These are phyloP conservation scores for Fukomys damarensis DNA, from an alignment of 2,113 vertebrate genomes.

Conservation along the genomic window DNA sequence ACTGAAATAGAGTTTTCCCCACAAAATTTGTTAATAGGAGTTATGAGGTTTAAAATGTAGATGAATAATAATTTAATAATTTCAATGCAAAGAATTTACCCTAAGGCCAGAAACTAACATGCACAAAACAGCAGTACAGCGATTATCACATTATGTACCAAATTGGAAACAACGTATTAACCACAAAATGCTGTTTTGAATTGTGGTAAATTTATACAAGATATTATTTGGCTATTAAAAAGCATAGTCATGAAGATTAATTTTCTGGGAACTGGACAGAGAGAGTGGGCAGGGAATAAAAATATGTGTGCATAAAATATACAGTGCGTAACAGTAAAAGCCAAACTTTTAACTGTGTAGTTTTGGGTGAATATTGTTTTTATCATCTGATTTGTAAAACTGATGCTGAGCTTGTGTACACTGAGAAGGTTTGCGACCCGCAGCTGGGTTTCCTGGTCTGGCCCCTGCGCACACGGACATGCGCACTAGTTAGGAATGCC, in stretches of 20 bases:
- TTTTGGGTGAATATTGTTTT: neutral
- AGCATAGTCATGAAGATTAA: neutral
- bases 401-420: neutral
- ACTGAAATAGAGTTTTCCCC: neutral
- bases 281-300: neutral
- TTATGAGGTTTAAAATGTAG: neutral
- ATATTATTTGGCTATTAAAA: neutral
- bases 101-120: neutral
- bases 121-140: neutral
- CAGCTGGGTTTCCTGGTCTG: neutral
- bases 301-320: neutral
- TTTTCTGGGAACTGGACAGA: conserved; percentile 19
- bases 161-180: neutral
- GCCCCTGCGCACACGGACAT: neutral
- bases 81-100: neutral
- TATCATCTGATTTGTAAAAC: neutral
- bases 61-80: neutral
- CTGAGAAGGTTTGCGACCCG: neutral
- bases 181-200: conserved; percentile 1
- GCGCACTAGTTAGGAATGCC: neutral
- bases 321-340: neutral
- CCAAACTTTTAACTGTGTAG: neutral
- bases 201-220: neutral
- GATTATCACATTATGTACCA: neutral
- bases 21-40: neutral